phyloP scores from a whole-genome alignment of 2,888 invertebrate species.

The Agrochola litura region DNA sequence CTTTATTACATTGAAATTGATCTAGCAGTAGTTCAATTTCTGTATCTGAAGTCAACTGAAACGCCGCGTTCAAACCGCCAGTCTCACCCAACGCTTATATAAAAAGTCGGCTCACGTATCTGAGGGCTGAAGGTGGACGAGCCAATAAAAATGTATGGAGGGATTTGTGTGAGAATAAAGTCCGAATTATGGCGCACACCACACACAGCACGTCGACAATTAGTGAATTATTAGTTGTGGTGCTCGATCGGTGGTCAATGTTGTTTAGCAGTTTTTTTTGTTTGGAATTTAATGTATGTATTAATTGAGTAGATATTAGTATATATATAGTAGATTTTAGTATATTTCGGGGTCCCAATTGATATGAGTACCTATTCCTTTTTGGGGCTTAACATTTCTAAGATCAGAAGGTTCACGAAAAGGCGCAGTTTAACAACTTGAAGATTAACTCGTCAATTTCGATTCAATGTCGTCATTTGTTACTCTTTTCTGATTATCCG shows the following conservation, averaged over 20 bases:
- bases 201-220: slow-evolving; percentile 78
- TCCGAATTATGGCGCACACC: slow-evolving; percentile 67
- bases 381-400: too few relatives aligned
- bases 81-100: slow-evolving; percentile 52
- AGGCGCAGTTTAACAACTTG: too few relatives aligned
- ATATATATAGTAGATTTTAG: too few relatives aligned
- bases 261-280: too few relatives aligned
- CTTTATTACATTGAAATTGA: neutral
- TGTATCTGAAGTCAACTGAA: slow-evolving; percentile 4
- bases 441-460: too few relatives aligned
- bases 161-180: slow-evolving; percentile 86
- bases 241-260: neutral
- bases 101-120: slow-evolving; percentile 81
- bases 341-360: too few relatives aligned
- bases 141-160: slow-evolving; percentile 90
- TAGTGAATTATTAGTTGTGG: slow-evolving; percentile 79
- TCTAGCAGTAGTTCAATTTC: neutral
- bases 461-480: too few relatives aligned
- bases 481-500: too few relatives aligned
- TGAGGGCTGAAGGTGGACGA: slow-evolving; percentile 83
- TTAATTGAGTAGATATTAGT: too few relatives aligned
- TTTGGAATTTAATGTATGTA: too few relatives aligned
- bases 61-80: slow-evolving; percentile 17
- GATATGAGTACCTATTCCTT: too few relatives aligned
- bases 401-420: too few relatives aligned